These are phyloP conservation scores for Graptemys geographica DNA, from an alignment of 2,797 vertebrate genomes.

Conservation along the genomic window DNA sequence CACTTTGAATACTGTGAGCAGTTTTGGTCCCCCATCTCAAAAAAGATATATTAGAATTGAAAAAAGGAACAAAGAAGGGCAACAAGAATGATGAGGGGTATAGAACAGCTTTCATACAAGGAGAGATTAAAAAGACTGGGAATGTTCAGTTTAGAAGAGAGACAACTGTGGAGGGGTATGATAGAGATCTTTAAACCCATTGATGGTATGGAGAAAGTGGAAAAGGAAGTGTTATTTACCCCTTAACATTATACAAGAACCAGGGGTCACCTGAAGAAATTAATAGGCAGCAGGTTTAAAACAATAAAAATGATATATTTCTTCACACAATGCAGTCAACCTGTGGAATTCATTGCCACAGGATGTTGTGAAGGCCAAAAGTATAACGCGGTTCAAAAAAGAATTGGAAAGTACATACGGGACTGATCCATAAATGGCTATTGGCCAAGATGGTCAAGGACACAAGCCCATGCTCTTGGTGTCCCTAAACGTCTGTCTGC, in stretches of 20 bases:
- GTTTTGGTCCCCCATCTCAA: neutral
- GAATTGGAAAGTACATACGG: neutral
- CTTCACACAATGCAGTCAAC: neutral
- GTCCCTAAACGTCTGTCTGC: neutral
- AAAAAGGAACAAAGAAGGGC: neutral
- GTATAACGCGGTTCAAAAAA: neutral
- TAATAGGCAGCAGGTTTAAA: neutral
- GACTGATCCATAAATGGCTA: neutral
- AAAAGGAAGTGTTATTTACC: neutral
- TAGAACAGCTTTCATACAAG: neutral
- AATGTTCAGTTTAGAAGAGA: neutral
- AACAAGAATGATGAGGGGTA: neutral
- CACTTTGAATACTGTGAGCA: neutral
- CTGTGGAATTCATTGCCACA: neutral
- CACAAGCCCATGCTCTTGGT: neutral
- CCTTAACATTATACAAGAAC: neutral
- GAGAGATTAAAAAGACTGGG: neutral
- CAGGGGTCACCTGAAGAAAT: neutral
- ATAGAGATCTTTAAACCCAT: neutral
- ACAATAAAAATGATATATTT: neutral
- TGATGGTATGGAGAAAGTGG: neutral
- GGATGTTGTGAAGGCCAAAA: neutral
- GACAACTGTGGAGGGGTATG: neutral
- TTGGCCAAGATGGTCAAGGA: neutral
- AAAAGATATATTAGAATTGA: neutral